A percentile compares a stretch with the other conserved stretches of the same genome.
Conservation (phyloP, 2,888 invertebrate genomes). For the Drosophila formosana region DNA sequence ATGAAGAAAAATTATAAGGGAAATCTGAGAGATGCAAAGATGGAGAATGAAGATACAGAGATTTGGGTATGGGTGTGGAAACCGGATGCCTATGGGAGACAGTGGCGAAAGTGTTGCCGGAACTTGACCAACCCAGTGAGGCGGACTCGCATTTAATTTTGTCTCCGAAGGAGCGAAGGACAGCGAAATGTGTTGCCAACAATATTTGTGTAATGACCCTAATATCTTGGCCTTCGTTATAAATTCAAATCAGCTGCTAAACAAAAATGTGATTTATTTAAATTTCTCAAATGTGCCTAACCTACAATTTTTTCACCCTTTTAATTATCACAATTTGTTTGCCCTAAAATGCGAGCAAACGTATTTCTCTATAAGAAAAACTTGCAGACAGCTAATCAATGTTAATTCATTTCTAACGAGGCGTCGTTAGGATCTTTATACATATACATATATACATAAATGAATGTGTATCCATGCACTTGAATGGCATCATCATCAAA, state of each 20-base stretch:
- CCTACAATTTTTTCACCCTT: constrained; percentile 40
- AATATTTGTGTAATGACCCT: constrained; percentile 31
- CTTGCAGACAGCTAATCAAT: constrained; percentile 67
- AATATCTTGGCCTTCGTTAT: constrained; percentile 53
- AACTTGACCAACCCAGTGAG: constrained; percentile 30
- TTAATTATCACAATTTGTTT: constrained; percentile 56
- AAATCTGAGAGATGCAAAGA: constrained; percentile 7
- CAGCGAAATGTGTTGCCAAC: constrained; percentile 27
- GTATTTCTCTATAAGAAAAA: constrained; percentile 6
- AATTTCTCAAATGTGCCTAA: constrained; percentile 29
- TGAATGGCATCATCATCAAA: constrained; percentile 66
- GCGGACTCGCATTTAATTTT: constrained; percentile 45
- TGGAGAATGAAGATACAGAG: background rate
- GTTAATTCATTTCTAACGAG: constrained; percentile 79
- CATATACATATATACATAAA: constrained; percentile 18
- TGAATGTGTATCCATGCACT: constrained; percentile 21
- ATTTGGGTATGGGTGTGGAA: background rate
- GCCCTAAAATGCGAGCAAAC: constrained; percentile 9
- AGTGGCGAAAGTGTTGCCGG: constrained; percentile 47
- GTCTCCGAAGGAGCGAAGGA: constrained; percentile 8
- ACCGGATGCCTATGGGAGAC: constrained; percentile 46
- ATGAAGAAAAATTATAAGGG: constrained; percentile 54
- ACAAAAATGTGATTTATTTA: constrained; percentile 62
- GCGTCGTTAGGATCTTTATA: constrained; percentile 54
- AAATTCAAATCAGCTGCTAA: constrained; percentile 67